Base-by-base conservation (phyloP, 2,113 vertebrate genomes). In the Gopherus evgoodei region DNA sequence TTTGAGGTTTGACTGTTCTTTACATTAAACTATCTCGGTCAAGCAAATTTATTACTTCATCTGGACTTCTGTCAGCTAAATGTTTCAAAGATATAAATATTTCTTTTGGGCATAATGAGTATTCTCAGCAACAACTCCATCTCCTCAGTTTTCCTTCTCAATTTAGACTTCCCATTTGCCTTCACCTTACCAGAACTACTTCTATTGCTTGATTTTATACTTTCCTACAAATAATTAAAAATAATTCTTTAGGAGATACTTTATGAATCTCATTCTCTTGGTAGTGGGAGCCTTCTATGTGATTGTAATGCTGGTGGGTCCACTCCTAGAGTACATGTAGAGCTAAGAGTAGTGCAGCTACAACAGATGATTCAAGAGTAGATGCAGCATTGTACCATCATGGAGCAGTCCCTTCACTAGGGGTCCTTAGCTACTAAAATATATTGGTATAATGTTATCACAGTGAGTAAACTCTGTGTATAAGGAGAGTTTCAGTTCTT, bases 191-290 rank as follows among this genome's bases (percentile, higher is more conserved):
- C 62, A 81, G 86, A 49, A 11, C 7, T 35, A 4, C 6, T 47
- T 76, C 65, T 91, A 38, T 81, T 65, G 72, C 49, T 52, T 76
- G 53, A 76, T 83, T 50, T 75, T 12, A 7, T 65, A 56, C 52
- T 83, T 91, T 21, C 56, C 49, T 76, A 49, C 88, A 88, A 88
- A 94, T 24, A 85, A 76, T 85, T 44, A 27, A 78, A 87, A 5
- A 50, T 12, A 53, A 89, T 56, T 83, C 56, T 81, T 88, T 27
- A 76, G 62, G 1, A 80, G 7, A 29, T 65, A 6, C 35, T 42
- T 90, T 75, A 72, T 42, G 42, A 83, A 85, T 87, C 80, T 35
- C 35, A 57, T 3, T 1, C 5, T 11, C 35, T 83, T 11, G 65
- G 52, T n/a, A 76, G 29, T 91, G 76, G 56, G 75, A 91, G 5